Percentiles rank a stretch among this genome's conserved stretches.
These are phyloP conservation scores for Ochropleura leucogaster DNA, from an alignment of 2,888 invertebrate genomes.

Conservation along the genomic window DNA sequence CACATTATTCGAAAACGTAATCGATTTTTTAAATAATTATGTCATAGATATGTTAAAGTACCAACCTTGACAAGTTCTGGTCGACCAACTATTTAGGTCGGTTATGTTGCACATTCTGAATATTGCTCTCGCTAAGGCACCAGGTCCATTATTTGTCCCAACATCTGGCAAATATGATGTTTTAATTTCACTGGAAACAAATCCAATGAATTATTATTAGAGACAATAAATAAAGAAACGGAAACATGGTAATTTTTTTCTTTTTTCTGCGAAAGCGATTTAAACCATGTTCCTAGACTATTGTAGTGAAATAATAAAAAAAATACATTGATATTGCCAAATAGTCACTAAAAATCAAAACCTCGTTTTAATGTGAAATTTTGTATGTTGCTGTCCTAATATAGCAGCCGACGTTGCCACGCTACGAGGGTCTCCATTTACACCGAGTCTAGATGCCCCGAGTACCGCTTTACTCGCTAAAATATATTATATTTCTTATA, in stretches of 20 bases:
- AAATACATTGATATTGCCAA: too few species aligned
- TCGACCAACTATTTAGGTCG: conserved; percentile 46
- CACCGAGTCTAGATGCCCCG: too few species aligned
- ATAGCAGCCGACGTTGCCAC: too few species aligned
- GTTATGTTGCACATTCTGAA: conserved; percentile 86
- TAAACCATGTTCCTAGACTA: too few species aligned
- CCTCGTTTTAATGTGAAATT: too few species aligned
- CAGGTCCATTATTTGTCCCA: conserved; percentile 92
- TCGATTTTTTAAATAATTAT: neutral
- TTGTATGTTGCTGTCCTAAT: too few species aligned
- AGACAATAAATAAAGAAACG: too few species aligned
- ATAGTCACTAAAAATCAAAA: too few species aligned
- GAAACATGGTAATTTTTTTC: neutral
- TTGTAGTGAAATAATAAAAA: too few species aligned
- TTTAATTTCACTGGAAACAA: conserved; percentile 56
- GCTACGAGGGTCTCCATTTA: too few species aligned
- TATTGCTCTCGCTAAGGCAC: conserved; percentile 92
- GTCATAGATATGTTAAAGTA: neutral
- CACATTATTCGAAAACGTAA: neutral
- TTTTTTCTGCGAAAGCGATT: neutral
- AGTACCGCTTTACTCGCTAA: too few species aligned
- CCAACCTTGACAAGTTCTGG: conserved; percentile 53
- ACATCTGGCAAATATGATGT: conserved; percentile 88
- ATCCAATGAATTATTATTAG: neutral
- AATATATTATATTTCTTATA: too few species aligned